Percentiles rank a stretch among this genome's conserved stretches.
Conservation (phyloP, 2,888 invertebrate species). For the Busseola fusca region DNA sequence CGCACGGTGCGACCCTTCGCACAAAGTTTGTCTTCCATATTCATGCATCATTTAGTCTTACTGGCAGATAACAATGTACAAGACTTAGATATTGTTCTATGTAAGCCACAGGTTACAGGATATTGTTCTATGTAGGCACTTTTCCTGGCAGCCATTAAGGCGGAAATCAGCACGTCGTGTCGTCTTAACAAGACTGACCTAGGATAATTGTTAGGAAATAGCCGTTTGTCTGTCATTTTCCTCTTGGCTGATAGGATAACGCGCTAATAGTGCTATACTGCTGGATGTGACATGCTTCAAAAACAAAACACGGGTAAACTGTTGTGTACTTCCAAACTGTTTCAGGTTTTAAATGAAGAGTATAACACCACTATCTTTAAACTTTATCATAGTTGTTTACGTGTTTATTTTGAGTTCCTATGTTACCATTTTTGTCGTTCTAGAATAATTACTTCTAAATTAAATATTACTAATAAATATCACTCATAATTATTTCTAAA, state of each 20-base stretch:
- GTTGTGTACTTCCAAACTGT: too few species aligned
- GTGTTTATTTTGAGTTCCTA: too few species aligned
- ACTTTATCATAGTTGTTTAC: too few species aligned
- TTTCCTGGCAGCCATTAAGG: slow-evolving; percentile 21
- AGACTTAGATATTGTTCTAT: neutral
- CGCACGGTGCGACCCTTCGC: neutral
- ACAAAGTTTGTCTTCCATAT: neutral
- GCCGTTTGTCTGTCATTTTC: slow-evolving; percentile 83
- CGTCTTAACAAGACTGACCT: slow-evolving; percentile 82
- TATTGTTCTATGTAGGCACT: neutral
- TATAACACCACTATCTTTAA: too few species aligned
- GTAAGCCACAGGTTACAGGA: neutral
- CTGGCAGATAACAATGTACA: neutral
- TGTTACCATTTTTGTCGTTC: too few species aligned
- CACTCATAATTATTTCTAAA: too few species aligned
- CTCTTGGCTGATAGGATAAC: slow-evolving; percentile 75
- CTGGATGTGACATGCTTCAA: slow-evolving; percentile 57
- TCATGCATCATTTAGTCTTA: neutral
- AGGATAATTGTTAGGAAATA: slow-evolving; percentile 84
- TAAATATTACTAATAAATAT: too few species aligned
- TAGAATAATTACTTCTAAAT: too few species aligned
- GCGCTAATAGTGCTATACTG: slow-evolving; percentile 10
- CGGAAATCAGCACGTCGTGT: slow-evolving; percentile 51
- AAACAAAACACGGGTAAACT: slow-evolving; percentile 6
- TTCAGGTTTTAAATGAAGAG: too few species aligned